Evolutionary conservation across 2,113 vertebrate species (phyloP), one percentile per base, ranked within the genome.

Genomic region (Australoheros scitulus): DNA sequence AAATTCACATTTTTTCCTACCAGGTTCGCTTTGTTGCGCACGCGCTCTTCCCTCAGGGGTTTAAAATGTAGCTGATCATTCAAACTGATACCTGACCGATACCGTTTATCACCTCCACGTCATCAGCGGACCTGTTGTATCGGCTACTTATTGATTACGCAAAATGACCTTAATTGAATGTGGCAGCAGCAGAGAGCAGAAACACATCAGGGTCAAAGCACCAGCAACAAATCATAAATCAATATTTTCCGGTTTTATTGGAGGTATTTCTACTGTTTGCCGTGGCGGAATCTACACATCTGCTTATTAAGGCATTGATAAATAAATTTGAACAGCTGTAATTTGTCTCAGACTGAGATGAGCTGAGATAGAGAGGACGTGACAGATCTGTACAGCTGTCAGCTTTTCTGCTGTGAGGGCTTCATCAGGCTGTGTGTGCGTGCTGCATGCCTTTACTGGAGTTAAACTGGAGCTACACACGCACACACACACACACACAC

Each of bases 81-180:
- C 3, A 52, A 52, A 0, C 0, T 52, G 65, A 32, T 13, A 32
- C 11, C 3, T 50, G 0, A 50, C 14, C 50, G 43, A 29, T 52
- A 7, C 6, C 15, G 5, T 7, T 52, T 7, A 52, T 70, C 43
- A 1, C 24, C 17, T 1, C 11, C 43, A 5, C 26, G 50, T 32
- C 15, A 32, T 20, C 18, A 52, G 17, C 11, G 3, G 36, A 10
- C 17, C 7, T 15, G 74, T 22, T 24, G n/a, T 9, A 57, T 3
- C 11, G 22, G 10, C 15, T 20, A 0, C 14, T 1, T 65, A 75
- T 81, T 78, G 77, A 87, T 80, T 61, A 17, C n/a, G 57, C 55
- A 41, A 65, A 61, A 10, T 80, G 80, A 79, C 68, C 26, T 29
- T 70, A 38, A 36, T 70, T 84, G 5, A 59, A 7, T 60, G 38